Base-by-base conservation (phyloP, 1,140 invertebrate species). In the Linepithema humile region DNA sequence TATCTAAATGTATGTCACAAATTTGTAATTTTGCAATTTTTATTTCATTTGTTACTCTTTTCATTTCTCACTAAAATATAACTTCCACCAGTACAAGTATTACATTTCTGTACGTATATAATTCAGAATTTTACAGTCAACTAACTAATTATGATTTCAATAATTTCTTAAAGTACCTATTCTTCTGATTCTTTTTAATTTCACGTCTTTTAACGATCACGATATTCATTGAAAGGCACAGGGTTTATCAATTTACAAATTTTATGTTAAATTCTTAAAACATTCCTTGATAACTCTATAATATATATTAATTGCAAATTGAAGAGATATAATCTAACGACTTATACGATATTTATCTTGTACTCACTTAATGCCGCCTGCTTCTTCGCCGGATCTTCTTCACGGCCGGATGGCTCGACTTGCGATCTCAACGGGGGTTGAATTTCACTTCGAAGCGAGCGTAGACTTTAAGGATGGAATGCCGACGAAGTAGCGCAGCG, bases 401-500 rank as follows among this genome's bases (percentile, higher is more conserved):
- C 43, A 12, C 12, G 32, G 20, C 17, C 45, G 45, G 35, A 3
- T 64, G 20, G 17, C 59, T 78, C 17, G 29, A 57, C 38, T 60
- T 43, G 10, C 38, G 45, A 40, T 53, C 38, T 57, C 48, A 50
- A 40, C 43, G 38, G 38, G 50, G 72, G 32, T 17, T 60, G 62
- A 35, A 69, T 48, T 32, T 86, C 70, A 84, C 48, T 26, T 32
- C 60, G n/a, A 35, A 67, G 17, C 29, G 12, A 62, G 29, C n/a
- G 60, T 83, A 73, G 55, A 29, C 48, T 88, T 78, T 40, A 72
- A 82, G 80, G 87, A 57, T 88, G 70, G 50, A 82, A 73, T 77
- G 84, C 84, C 89, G 82, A 89, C 85, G 88, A 88, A 89, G 87
- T 89, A 90, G 88, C 82, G 88, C 90, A 89, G 86, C 89, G 91